A percentile compares a stretch with the other conserved stretches of the same genome.
Evolutionary conservation across 2,888 invertebrate genomes (phyloP).

Genomic region (Pterostichus madidus): DNA sequence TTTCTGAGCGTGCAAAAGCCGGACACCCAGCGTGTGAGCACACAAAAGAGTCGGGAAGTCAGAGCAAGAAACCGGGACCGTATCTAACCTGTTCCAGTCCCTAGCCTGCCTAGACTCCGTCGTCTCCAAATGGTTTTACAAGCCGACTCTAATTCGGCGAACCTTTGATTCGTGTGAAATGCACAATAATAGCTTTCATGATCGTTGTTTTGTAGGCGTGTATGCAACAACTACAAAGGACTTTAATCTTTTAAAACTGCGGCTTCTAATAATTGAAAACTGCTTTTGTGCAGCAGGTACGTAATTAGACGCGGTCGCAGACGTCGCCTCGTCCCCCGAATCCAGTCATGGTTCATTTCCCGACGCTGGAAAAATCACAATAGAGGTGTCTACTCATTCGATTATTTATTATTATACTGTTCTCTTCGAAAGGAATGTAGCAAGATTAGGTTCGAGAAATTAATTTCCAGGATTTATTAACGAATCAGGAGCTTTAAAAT

Average conservation of each 20-base stretch:
- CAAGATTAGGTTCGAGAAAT: slow-evolving; percentile 14
- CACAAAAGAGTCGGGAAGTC: slow-evolving; percentile 41
- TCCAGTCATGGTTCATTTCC: slow-evolving; percentile 26
- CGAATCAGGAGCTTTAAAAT: slow-evolving; percentile 29
- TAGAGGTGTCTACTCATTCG: slow-evolving; percentile 20
- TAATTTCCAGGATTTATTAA: slow-evolving; percentile 16
- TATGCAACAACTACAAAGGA: slow-evolving; percentile 40
- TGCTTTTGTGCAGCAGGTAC: slow-evolving; percentile 53
- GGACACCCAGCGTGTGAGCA: slow-evolving; percentile 25
- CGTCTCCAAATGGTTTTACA: slow-evolving; percentile 45
- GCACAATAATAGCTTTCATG: slow-evolving; percentile 55
- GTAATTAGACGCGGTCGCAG: slow-evolving; percentile 49
- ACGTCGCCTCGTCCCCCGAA: not conserved
- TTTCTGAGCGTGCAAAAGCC: slow-evolving; percentile 1
- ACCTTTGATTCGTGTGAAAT: slow-evolving; percentile 63
- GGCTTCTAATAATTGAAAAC: slow-evolving; percentile 46
- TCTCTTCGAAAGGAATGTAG: not conserved
- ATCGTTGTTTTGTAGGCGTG: slow-evolving; percentile 61
- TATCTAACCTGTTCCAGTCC: slow-evolving; percentile 47
- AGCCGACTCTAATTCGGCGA: slow-evolving; percentile 61
- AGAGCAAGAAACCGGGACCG: slow-evolving; percentile 26
- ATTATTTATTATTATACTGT: slow-evolving; percentile 41
- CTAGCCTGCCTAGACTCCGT: not conserved
- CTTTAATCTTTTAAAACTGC: slow-evolving; percentile 51
- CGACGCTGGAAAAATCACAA: slow-evolving; percentile 21